Evolutionary conservation across 53 echinoderm and acorn worm species (phyloP).

Genomic region (Paelopatides confundens): DNA sequence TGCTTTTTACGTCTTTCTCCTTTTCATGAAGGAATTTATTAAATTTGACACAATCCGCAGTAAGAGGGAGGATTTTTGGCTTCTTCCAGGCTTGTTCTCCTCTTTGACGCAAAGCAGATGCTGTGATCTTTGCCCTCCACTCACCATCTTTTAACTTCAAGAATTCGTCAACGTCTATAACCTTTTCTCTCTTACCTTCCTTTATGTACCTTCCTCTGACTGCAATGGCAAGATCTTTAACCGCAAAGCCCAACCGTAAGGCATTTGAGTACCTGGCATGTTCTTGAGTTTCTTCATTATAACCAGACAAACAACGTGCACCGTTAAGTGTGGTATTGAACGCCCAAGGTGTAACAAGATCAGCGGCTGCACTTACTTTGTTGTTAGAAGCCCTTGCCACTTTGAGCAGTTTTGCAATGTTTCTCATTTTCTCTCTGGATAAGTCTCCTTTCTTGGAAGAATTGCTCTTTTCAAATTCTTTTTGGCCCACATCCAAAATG

Average conservation of each 20-base stretch:
- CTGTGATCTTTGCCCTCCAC: conserved; percentile 56
- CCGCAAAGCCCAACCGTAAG: conserved; percentile 44
- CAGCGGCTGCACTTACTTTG: conserved; percentile 46
- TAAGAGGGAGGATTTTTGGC: conserved; percentile 61
- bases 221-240: conserved; percentile 49
- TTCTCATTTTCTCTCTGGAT: conserved; percentile 47
- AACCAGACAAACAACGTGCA: conserved; percentile 43
- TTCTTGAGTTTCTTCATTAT: conserved; percentile 12
- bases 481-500: conserved; percentile 53
- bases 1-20: conserved; percentile 40
- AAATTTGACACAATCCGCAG: conserved; percentile 67
- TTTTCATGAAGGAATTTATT: conserved; percentile 39
- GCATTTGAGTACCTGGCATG: conserved; percentile 46
- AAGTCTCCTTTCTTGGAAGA: conserved; percentile 31
- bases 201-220: conserved; percentile 39
- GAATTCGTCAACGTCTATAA: neutral
- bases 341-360: conserved; percentile 24
- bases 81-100: conserved; percentile 50
- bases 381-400: neutral
- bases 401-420: conserved; percentile 38
- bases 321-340: neutral
- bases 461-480: conserved; percentile 34
- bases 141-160: conserved; percentile 43
- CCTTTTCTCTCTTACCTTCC: conserved; percentile 14
- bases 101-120: conserved; percentile 59